A percentile compares a stretch with the other conserved stretches of the same genome.
Conservation (phyloP, 2,797 vertebrate genomes). For the Artibeus jamaicensis region DNA sequence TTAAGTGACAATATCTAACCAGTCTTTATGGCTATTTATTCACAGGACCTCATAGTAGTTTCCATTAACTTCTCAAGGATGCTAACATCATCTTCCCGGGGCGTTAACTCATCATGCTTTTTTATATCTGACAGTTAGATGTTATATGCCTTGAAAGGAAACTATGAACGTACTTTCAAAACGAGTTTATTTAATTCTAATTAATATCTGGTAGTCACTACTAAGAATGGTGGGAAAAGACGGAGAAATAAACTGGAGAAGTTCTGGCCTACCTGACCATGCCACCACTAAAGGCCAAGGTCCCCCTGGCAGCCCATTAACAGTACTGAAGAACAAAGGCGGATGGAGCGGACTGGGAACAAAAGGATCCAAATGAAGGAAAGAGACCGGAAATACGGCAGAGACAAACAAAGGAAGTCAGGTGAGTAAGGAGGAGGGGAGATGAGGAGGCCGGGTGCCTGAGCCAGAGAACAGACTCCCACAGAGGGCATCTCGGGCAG, state of each 20-base stretch:
- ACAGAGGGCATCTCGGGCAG: neutral
- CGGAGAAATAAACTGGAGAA: neutral
- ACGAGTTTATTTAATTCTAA: neutral
- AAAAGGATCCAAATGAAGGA: neutral
- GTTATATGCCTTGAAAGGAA: slow-evolving; percentile 34
- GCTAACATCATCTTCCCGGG: slow-evolving; percentile 11
- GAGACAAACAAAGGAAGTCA: neutral
- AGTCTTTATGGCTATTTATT: slow-evolving; percentile 17
- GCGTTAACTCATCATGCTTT: neutral
- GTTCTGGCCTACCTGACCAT: neutral
- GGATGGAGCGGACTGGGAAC: neutral
- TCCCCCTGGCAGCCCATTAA: neutral
- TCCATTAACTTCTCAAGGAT: slow-evolving; percentile 53
- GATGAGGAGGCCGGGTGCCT: neutral
- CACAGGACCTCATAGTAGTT: neutral
- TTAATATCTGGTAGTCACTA: neutral
- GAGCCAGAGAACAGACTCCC: neutral
- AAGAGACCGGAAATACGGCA: neutral
- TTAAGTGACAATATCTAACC: slow-evolving; percentile 54
- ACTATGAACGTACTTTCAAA: neutral
- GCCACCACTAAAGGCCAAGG: neutral
- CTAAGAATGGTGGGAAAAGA: neutral
- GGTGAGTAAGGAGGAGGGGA: neutral
- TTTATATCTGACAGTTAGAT: neutral
- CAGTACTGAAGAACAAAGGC: neutral